Evolutionary conservation across 2,797 vertebrate genomes (phyloP).

Genomic region (Oreortyx pictus): DNA sequence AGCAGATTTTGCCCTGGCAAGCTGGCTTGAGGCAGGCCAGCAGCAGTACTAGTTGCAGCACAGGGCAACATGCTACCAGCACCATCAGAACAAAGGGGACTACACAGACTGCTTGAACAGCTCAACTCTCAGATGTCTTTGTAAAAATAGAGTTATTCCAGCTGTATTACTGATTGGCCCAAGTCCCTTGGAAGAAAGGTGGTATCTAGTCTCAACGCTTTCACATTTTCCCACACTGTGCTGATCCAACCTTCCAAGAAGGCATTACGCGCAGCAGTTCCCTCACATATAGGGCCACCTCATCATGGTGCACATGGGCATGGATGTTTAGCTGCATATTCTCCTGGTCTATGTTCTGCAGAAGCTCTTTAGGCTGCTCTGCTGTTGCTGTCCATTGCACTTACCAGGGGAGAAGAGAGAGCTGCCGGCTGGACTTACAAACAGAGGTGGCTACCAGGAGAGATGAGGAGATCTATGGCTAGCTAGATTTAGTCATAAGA

Average conservation of each 20-base stretch:
- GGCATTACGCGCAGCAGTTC: neutral
- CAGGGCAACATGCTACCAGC: neutral
- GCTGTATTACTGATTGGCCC: accelerated
- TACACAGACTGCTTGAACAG: accelerated
- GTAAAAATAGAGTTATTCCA: neutral
- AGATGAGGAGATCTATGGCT: neutral
- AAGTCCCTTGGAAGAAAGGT: neutral
- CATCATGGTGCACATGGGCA: neutral
- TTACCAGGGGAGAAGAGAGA: neutral
- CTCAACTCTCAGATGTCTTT: neutral
- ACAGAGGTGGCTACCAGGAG: neutral
- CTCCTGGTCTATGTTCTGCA: neutral
- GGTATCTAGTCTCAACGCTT: accelerated
- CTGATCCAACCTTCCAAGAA: neutral
- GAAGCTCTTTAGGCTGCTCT: neutral
- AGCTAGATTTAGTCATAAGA: constrained; percentile 23
- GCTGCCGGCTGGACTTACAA: neutral
- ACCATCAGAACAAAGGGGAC: neutral
- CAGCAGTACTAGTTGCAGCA: neutral
- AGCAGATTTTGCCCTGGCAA: neutral
- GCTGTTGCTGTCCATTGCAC: neutral
- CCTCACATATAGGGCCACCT: neutral
- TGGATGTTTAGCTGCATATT: accelerated
- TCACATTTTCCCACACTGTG: neutral
- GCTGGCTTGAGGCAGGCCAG: neutral